Conservation (phyloP, 2,888 invertebrate genomes). For the Scelioninae gen. 1 region DNA sequence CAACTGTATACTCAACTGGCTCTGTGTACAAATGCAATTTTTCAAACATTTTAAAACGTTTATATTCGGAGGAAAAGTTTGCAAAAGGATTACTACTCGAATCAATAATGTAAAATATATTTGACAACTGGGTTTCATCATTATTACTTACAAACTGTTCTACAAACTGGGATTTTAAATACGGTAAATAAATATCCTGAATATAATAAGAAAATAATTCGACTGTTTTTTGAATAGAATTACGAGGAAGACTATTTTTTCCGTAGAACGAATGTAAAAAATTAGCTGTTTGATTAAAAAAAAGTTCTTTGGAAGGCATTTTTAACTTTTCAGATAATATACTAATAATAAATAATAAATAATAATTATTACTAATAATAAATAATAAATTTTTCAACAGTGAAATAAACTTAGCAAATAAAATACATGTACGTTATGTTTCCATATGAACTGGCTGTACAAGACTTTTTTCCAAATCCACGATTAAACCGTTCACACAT, state of each 20-base stretch:
- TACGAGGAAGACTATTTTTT: conserved; percentile 17
- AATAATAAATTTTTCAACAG: too few species aligned
- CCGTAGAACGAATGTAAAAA: conserved; percentile 27
- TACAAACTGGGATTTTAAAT: conserved; percentile 28
- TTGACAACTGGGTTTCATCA: conserved; percentile 13
- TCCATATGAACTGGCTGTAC: too few species aligned
- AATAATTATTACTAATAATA: background rate
- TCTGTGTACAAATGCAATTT: too few species aligned
- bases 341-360: too few species aligned
- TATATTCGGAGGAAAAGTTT: too few species aligned
- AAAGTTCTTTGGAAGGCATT: conserved; percentile 10
- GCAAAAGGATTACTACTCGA: too few species aligned
- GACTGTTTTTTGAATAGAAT: conserved; percentile 15
- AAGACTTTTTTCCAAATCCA: too few species aligned
- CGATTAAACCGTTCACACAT: too few species aligned
- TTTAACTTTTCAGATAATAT: background rate
- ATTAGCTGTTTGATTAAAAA: conserved; percentile 21
- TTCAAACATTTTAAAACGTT: too few species aligned
- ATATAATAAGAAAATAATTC: conserved; percentile 29
- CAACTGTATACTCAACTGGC: too few species aligned
- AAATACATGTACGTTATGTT: too few species aligned
- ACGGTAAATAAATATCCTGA: background rate
- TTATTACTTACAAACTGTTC: conserved; percentile 19
- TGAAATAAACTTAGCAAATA: too few species aligned
- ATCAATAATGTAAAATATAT: conserved; percentile 21